Evolutionary conservation across 2,888 invertebrate species (phyloP).

Genomic region (Mylabris sibirica): DNA sequence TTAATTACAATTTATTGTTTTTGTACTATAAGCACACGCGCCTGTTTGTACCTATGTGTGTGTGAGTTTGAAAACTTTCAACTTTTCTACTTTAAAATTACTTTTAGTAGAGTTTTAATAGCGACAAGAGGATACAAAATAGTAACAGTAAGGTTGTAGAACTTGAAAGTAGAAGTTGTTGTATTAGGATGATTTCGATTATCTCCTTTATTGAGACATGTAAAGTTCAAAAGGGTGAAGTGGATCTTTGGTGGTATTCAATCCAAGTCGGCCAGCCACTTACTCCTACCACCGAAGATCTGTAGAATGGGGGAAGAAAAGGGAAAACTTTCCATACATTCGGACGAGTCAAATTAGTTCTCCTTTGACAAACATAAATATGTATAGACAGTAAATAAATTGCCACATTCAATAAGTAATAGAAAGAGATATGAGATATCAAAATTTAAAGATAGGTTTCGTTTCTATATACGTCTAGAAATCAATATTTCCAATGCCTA

Average conservation of each 20-base stretch:
- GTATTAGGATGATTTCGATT: slow-evolving; percentile 10
- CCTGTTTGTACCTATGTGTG: background rate
- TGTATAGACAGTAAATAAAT: background rate
- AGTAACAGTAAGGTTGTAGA: no score
- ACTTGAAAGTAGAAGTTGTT: background rate
- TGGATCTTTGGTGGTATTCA: slow-evolving; percentile 4
- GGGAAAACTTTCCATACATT: background rate
- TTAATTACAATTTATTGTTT: slow-evolving; percentile 31
- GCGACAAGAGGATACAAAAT: background rate
- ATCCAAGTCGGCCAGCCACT: background rate
- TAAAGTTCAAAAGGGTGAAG: background rate
- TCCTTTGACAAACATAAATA: background rate
- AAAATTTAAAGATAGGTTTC: background rate
- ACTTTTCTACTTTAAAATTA: slow-evolving; percentile 12
- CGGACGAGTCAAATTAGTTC: background rate
- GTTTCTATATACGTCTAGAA: slow-evolving; percentile 9
- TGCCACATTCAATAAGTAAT: background rate
- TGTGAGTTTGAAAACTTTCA: background rate
- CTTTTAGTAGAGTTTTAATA: background rate
- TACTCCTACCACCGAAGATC: no score
- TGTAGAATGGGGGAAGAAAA: no score
- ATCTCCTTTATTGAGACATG: background rate
- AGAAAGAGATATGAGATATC: background rate
- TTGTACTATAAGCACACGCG: slow-evolving; percentile 15
- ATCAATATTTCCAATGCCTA: slow-evolving; percentile 23